Base-by-base conservation (phyloP, 2,797 vertebrate genomes). In the Rhinichthys osculus region DNA sequence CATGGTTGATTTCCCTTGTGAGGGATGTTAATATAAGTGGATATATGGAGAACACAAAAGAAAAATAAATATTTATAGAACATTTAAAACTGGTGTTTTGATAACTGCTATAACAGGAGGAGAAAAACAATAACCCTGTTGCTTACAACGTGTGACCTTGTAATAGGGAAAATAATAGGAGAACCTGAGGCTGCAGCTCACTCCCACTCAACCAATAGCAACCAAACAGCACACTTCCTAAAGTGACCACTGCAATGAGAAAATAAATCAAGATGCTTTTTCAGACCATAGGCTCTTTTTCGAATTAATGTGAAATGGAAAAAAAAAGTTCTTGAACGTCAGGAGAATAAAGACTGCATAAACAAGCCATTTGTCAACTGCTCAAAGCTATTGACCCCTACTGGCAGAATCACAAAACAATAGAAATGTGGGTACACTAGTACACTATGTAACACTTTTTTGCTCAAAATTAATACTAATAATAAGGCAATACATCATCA, bases 191-290 rank as follows among this genome's bases (percentile, higher is more conserved):
- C 74, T 82, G 44, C 71, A 19, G 81, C 86, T 82, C 81, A 73
- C 44, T 82, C 47, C 23, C 47, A 54, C 62, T 74, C 59, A 80
- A 81, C 38, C 69, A 82, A 42, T 69, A 52, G 70, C 84, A 73
- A 81, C 81, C 54, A 71, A 64, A 81, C n/a, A 47, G 21, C 14
- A 23, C 66, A 50, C 11, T 78, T 67, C 50, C 59, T 40, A 47
- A 81, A 85, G 69, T 35, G 27, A 80, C 62, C 69, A 82, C 50
- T 38, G 74, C 67, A 70, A 84, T 82, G 80, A 85, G 79, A 79
- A 82, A 42, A 87, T 82, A 82, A 82, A 86, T 87, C 85, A 88
- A 85, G 72, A 73, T 35, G 69, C 19, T 74, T 62, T 62, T 84
- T 85, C 35, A 66, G 38, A 86, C 82, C 79, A 86, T 19, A 66